These are phyloP conservation scores for Chaetorhynchus papuensis DNA, from an alignment of 2,113 vertebrate genomes.

Conservation along the genomic window DNA sequence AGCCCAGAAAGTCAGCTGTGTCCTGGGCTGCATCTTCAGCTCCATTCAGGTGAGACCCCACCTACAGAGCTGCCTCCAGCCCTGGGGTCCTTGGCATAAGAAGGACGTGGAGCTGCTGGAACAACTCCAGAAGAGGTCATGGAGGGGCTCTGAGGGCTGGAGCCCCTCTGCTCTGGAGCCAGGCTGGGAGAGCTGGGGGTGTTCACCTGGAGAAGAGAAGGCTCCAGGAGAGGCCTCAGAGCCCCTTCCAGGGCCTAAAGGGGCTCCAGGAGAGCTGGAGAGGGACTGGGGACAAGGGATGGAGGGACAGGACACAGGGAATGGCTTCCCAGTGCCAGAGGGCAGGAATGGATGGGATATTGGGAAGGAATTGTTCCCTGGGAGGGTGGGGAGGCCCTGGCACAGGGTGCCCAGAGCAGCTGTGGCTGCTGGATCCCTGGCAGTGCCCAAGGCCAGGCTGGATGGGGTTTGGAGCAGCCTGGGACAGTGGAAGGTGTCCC, in stretches of 20 bases:
- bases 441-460: rapidly evolving
- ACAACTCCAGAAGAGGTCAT: neutral
- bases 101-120: neutral
- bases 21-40: neutral
- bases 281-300: neutral
- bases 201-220: neutral
- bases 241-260: neutral
- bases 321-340: neutral
- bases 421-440: neutral
- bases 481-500: neutral
- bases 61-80: neutral
- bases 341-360: rapidly evolving
- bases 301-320: neutral
- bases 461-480: rapidly evolving
- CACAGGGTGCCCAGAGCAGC: neutral
- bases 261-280: neutral
- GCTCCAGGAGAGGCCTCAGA: neutral
- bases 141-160: rapidly evolving
- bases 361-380: neutral
- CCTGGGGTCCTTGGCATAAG: neutral
- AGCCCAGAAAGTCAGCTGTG: neutral
- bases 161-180: neutral
- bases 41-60: neutral
- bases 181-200: neutral
- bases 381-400: rapidly evolving